phyloP scores from a whole-genome alignment of 1,140 invertebrate genomes.

The Vollenhovia emeryi region DNA sequence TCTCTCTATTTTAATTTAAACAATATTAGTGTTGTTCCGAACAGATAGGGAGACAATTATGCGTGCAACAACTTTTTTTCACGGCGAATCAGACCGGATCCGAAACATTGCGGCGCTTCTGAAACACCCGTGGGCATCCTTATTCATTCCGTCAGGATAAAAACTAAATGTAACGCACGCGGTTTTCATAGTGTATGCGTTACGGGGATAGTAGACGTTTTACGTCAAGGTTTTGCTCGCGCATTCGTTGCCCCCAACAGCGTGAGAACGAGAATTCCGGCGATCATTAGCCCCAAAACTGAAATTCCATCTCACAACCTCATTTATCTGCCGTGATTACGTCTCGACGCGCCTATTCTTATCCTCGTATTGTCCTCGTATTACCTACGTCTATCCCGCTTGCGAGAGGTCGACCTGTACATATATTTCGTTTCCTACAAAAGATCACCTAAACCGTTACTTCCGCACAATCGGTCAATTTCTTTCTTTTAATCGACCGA shows the following conservation, averaged over 20 bases:
- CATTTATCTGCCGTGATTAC: background rate
- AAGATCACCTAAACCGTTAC: constrained; percentile 1
- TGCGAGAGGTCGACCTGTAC: background rate
- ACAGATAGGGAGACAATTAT: background rate
- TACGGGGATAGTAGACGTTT: background rate
- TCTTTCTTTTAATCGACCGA: too few species aligned
- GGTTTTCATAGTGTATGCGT: background rate
- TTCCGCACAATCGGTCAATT: background rate
- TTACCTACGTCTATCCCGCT: background rate
- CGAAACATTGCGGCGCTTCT: background rate
- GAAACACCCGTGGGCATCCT: background rate
- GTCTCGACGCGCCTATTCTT: background rate
- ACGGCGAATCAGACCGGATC: background rate
- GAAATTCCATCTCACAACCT: constrained; percentile 10
- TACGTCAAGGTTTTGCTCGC: background rate
- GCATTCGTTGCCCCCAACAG: constrained; percentile 6
- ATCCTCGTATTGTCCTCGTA: background rate
- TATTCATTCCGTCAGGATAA: background rate
- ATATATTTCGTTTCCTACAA: background rate
- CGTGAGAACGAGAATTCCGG: constrained; percentile 3
- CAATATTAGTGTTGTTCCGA: background rate
- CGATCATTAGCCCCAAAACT: background rate
- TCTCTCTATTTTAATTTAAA: background rate
- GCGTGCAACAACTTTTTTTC: constrained; percentile 2
- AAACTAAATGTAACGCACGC: background rate